Conservation (phyloP, 2,113 vertebrate genomes). For the Conger conger region DNA sequence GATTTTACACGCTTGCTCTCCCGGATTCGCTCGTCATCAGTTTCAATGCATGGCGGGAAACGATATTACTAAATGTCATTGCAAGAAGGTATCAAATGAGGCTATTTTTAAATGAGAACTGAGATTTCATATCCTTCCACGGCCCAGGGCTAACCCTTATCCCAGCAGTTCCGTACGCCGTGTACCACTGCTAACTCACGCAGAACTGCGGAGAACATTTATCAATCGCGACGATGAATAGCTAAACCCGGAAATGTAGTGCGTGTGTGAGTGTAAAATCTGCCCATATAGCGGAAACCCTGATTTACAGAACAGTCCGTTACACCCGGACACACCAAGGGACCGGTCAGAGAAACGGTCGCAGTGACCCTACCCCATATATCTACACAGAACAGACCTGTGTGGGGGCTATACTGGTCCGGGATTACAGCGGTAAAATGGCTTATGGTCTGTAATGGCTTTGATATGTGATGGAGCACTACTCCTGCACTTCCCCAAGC, state of each 20-base stretch:
- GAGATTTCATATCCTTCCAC: background rate
- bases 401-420: background rate
- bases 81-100: too few relatives aligned
- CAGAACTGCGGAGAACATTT: background rate
- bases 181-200: background rate
- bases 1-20: too few relatives aligned
- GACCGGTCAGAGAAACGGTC: too few relatives aligned
- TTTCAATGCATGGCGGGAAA: too few relatives aligned
- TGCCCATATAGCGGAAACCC: background rate
- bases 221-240: background rate
- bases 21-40: too few relatives aligned
- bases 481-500: background rate
- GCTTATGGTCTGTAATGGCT: background rate
- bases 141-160: background rate
- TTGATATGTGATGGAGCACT: background rate
- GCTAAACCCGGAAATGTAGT: background rate
- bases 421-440: background rate
- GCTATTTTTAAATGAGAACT: too few relatives aligned
- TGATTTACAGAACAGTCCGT: too few relatives aligned
- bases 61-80: too few relatives aligned
- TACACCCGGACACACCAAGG: background rate
- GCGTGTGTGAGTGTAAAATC: background rate
- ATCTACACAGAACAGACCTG: too few relatives aligned
- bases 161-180: background rate
- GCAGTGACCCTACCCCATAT: too few relatives aligned